Evolutionary conservation across 2,113 vertebrate species (phyloP), one percentile per base, ranked within the genome.

Genomic region (Dipodomys merriami): DNA sequence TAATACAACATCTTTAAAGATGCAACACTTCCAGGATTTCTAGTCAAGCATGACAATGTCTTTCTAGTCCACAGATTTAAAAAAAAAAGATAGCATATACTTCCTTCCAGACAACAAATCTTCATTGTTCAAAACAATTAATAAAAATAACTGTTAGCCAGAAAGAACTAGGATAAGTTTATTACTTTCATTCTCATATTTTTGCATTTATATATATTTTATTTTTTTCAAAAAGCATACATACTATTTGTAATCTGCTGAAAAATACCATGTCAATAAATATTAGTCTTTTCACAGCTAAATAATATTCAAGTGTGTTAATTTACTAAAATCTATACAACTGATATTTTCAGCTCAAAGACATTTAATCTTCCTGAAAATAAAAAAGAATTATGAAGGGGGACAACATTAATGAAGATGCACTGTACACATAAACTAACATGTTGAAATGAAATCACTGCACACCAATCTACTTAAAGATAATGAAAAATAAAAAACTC

Each of bases 231-330:
- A 71, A 92, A 33, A 44, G 2, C 74, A 68, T 49, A 29, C 3
- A 25, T 77, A 69, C 0, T 83, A 15, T 81, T 74, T 88, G 6
- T 49, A 86, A 85, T 1, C 11, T 62, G 46, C 44, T 87, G 49
- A 81, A 73, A 68, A 77, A 69, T 57, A 73, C 83, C 29, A 67
- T 30, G 46, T 79, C 71, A 91, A 88, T 85, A 90, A 27, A 67
- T 80, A 49, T 60, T 27, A 64, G 46, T 69, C 33, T 76, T 46
- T 77, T 80, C 86, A 62, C 0, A 86, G 18, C 15, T 71, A 46
- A 1, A 60, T 79, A 83, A 62, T 12, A 67, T 35, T 77, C n/a
- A 12, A 68, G 8, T 89, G 7, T 46, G 57, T 79, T 69, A 88
- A 91, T 74, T 80, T 74, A 71, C 18, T 23, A 86, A 20, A 94